A percentile compares a stretch with the other conserved stretches of the same genome.
Evolutionary conservation across 2,113 vertebrate species (phyloP).

Genomic region (Dipodomys merriami): DNA sequence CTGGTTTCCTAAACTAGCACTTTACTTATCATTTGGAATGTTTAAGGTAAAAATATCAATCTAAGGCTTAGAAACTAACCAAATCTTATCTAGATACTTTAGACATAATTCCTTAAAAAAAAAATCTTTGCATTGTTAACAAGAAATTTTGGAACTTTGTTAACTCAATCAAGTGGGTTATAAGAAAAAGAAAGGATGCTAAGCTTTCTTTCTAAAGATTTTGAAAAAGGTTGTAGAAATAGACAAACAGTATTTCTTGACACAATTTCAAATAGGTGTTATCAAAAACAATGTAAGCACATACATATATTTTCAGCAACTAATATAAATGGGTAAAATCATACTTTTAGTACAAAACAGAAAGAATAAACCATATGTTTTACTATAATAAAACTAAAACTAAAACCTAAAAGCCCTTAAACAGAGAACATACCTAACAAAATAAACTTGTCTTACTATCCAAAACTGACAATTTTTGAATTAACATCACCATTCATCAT

Average conservation of each 20-base stretch:
- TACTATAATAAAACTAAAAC: no score
- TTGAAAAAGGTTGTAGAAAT: constrained; percentile 40
- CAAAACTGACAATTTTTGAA: constrained; percentile 7
- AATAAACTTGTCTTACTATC: constrained; percentile 3
- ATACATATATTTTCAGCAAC: not conserved
- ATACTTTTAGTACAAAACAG: constrained; percentile 26
- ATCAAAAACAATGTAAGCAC: constrained; percentile 38
- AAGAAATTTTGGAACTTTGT: not conserved
- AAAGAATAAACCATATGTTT: not conserved
- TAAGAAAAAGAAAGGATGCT: constrained; percentile 8
- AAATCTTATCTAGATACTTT: constrained; percentile 29
- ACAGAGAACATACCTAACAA: no score
- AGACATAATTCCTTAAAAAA: constrained; percentile 42
- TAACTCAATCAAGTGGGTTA: constrained; percentile 23
- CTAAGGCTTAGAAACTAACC: constrained; percentile 37
- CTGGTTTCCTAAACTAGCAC: no score
- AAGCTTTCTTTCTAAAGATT: constrained; percentile 37
- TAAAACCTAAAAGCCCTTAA: no score
- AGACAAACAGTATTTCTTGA: constrained; percentile 50
- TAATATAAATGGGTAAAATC: constrained; percentile 33
- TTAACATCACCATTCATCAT: constrained; percentile 15
- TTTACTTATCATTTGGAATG: no score
- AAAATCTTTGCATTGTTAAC: constrained; percentile 50
- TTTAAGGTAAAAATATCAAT: constrained; percentile 39
- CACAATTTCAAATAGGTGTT: not conserved